A percentile compares a stretch with the other conserved stretches of the same genome.
Conservation (phyloP, 2,797 vertebrate species). For the Spheniscus humboldti region DNA sequence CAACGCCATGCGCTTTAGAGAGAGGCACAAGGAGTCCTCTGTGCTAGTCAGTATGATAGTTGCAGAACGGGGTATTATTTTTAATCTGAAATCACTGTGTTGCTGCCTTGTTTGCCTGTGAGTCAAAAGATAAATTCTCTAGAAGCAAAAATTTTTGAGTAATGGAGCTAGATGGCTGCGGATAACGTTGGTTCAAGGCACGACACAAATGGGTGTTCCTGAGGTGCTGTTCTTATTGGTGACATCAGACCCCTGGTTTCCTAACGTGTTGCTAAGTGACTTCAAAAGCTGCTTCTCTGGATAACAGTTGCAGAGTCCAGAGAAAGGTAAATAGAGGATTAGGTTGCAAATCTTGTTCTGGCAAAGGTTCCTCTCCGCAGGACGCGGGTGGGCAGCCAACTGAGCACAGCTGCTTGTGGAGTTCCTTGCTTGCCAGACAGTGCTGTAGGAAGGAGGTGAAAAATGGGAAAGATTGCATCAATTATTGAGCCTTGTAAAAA, state of each 20-base stretch:
- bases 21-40: neutral
- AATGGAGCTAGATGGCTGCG: neutral
- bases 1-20: accelerated
- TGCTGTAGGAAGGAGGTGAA: neutral
- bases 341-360: neutral
- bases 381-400: neutral
- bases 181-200: neutral
- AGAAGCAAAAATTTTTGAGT: neutral
- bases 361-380: neutral
- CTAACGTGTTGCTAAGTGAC: neutral
- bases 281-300: neutral
- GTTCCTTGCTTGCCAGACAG: neutral
- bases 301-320: neutral
- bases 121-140: neutral
- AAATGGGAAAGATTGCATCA: conserved; percentile 17
- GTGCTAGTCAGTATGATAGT: neutral
- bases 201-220: neutral
- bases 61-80: neutral
- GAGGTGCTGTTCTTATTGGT: neutral
- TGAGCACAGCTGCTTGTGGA: conserved; percentile 19
- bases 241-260: neutral
- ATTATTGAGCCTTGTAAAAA: conserved; percentile 48
- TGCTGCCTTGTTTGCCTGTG: neutral
- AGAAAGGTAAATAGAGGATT: neutral
- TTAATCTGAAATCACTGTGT: neutral